Percentiles rank a stretch among this genome's conserved stretches.
Conservation (phyloP, 1,140 invertebrate genomes). For the Octopus sinensis region DNA sequence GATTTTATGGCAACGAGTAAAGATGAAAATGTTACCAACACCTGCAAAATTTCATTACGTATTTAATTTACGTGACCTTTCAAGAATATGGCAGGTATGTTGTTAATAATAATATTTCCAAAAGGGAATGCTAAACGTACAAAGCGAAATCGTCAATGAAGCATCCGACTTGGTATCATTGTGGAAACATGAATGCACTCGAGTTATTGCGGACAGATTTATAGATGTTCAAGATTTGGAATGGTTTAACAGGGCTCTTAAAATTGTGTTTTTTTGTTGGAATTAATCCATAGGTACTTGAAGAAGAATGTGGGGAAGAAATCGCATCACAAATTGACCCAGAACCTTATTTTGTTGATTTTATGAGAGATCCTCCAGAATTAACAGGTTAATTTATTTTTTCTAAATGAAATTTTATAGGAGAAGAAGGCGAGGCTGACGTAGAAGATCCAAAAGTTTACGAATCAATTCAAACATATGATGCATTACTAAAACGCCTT, state of each 20-base stretch:
- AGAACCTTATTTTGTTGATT: conserved; percentile 58
- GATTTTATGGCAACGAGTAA: conserved; percentile 80
- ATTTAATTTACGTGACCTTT: too few species aligned
- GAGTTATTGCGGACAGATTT: conserved; percentile 81
- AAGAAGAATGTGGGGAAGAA: background rate
- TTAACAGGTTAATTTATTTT: conserved; percentile 75
- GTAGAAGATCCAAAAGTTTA: conserved; percentile 91
- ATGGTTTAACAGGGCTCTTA: conserved; percentile 53
- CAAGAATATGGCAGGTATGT: too few species aligned
- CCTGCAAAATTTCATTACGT: too few species aligned
- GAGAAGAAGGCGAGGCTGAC: conserved; percentile 79
- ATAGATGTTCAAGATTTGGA: conserved; percentile 47
- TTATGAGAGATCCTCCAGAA: conserved; percentile 84
- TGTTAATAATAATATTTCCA: too few species aligned
- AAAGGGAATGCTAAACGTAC: conserved; percentile 78
- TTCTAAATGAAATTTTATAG: too few species aligned
- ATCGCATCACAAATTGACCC: conserved; percentile 23
- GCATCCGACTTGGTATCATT: conserved; percentile 70
- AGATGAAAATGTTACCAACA: too few species aligned
- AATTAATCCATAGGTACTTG: background rate
- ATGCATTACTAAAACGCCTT: conserved; percentile 77
- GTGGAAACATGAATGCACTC: conserved; percentile 84
- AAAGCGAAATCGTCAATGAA: conserved; percentile 44
- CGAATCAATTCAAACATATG: conserved; percentile 75
- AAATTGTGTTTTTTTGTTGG: background rate